phyloP scores from a whole-genome alignment of 2,113 vertebrate species.

The Drymodes brunneopygia region DNA sequence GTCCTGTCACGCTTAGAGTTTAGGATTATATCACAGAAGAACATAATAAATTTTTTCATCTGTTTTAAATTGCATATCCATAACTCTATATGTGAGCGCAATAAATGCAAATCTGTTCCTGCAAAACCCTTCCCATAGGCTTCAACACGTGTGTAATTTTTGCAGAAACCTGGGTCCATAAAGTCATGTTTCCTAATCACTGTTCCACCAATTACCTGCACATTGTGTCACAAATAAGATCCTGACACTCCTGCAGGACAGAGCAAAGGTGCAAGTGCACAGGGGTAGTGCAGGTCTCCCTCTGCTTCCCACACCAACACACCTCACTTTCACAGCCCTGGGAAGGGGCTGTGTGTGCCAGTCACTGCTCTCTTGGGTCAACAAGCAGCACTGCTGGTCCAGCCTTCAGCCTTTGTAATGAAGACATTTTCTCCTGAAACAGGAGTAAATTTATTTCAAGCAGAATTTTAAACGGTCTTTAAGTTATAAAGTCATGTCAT shows the following conservation, averaged over 20 bases:
- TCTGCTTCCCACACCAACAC: background rate
- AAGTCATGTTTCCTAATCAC: background rate
- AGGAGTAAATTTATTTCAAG: background rate
- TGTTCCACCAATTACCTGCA: background rate
- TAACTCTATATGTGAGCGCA: background rate
- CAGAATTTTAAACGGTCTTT: background rate
- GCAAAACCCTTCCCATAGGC: background rate
- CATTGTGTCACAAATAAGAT: background rate
- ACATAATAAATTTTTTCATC: background rate
- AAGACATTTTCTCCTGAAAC: background rate
- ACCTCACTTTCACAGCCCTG: background rate
- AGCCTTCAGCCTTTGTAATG: background rate
- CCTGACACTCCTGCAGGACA: background rate
- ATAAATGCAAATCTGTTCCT: background rate
- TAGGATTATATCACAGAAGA: background rate
- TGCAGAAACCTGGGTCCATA: background rate
- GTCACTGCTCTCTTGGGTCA: background rate
- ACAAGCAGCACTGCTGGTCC: background rate
- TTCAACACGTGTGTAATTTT: background rate
- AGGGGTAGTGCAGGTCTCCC: background rate
- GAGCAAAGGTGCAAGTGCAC: background rate
- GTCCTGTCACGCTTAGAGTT: background rate
- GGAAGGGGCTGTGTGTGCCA: fast-evolving
- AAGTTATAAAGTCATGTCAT: background rate
- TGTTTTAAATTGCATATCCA: background rate